Evolutionary conservation across 2,797 vertebrate genomes (phyloP).

Genomic region (Perodicticus potto): DNA sequence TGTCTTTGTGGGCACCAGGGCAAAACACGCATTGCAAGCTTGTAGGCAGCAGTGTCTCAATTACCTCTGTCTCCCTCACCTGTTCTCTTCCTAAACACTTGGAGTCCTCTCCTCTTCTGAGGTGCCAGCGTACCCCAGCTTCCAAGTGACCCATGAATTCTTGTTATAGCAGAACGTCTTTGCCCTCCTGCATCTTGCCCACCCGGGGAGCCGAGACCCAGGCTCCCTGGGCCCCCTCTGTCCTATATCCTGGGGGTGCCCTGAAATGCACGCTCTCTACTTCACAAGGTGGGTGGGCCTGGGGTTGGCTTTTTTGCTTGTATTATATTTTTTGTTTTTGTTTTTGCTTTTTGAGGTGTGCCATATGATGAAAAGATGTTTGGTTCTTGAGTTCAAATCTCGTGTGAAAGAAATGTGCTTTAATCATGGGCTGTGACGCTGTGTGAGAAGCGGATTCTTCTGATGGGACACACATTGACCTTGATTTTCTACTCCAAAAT

Average conservation of each 20-base stretch:
- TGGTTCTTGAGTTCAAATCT: accelerated
- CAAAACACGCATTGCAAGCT: not conserved
- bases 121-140: not conserved
- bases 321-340: not conserved
- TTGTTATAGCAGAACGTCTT: accelerated
- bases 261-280: not conserved
- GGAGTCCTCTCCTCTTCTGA: too few relatives aligned
- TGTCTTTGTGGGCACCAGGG: accelerated
- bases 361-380: accelerated
- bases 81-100: accelerated
- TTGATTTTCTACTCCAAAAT: accelerated
- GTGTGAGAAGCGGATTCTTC: not conserved
- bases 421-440: accelerated
- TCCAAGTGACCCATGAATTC: not conserved
- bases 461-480: accelerated
- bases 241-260: too few relatives aligned
- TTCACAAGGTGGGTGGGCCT: accelerated
- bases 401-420: accelerated
- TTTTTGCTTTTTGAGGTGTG: too few relatives aligned
- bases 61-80: not conserved
- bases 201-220: too few relatives aligned
- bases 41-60: accelerated
- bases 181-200: accelerated
- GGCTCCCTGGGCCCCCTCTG: not conserved
- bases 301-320: too few relatives aligned